These are phyloP conservation scores for Lamproptera curius DNA, from an alignment of 2,888 invertebrate genomes.

Conservation along the genomic window DNA sequence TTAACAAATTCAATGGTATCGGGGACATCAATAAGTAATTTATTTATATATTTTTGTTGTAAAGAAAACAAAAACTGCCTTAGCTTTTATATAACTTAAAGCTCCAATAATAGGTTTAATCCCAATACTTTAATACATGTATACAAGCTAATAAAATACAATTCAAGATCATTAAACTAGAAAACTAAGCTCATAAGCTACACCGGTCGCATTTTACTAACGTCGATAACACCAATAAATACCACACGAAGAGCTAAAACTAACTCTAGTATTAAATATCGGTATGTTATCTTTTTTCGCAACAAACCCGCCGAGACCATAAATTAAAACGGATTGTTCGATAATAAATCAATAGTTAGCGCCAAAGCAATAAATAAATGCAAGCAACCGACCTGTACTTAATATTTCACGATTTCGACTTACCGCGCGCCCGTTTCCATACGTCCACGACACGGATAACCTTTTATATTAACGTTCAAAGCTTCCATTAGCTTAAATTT, in stretches of 20 bases:
- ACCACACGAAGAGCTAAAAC: slow-evolving; percentile 8
- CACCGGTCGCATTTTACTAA: neutral
- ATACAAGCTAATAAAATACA: too few species aligned
- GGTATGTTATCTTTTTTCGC: slow-evolving; percentile 15
- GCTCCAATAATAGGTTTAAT: too few species aligned
- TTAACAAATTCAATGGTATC: too few species aligned
- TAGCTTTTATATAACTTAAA: too few species aligned
- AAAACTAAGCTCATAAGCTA: too few species aligned
- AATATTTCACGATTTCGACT: slow-evolving; percentile 46
- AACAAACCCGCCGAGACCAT: slow-evolving; percentile 27
- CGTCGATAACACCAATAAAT: slow-evolving; percentile 12
- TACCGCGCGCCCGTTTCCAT: slow-evolving; percentile 32
- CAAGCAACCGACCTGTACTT: slow-evolving; percentile 39
- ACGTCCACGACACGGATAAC: slow-evolving; percentile 27
- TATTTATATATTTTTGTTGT: too few species aligned
- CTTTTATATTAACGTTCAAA: neutral
- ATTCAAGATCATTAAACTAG: too few species aligned
- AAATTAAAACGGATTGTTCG: slow-evolving; percentile 42
- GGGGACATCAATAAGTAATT: too few species aligned
- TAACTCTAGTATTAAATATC: slow-evolving; percentile 20
- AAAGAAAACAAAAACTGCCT: too few species aligned
- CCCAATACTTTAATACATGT: too few species aligned
- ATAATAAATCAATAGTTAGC: slow-evolving; percentile 57
- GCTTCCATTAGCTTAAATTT: neutral
- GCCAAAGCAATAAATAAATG: slow-evolving; percentile 50